Conservation (phyloP, 2,888 invertebrate species). For the Imbricaverruca yamaguchii region DNA sequence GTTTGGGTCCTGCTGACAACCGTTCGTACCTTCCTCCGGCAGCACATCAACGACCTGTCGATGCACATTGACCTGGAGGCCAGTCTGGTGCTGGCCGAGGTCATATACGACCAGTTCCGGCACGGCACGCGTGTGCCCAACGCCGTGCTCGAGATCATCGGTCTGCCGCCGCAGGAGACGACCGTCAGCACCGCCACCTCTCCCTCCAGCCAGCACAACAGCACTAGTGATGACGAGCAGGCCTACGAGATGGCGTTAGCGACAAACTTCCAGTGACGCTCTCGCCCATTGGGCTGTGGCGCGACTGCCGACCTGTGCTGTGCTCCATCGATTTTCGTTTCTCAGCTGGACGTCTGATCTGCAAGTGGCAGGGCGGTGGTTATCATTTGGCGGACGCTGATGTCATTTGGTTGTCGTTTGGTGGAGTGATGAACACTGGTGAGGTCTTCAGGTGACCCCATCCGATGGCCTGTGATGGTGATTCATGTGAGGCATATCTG, state of each 20-base stretch:
- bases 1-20: no score
- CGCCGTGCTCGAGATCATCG: constrained; percentile 62
- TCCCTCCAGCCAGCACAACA: neutral
- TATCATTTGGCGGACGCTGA: no score
- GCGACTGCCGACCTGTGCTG: no score
- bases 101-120: constrained; percentile 80
- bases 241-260: constrained; percentile 11
- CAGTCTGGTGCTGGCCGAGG: constrained; percentile 78
- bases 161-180: constrained; percentile 42
- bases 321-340: no score
- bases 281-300: no score
- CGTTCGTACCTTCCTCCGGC: constrained; percentile 29
- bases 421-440: no score
- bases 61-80: constrained; percentile 74
- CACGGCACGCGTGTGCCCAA: constrained; percentile 59
- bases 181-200: neutral
- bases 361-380: no score
- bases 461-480: no score
- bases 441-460: no score
- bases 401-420: no score
- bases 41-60: constrained; percentile 94
- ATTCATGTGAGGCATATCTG: no score
- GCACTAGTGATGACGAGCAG: neutral
- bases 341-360: no score
- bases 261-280: neutral